Percentiles rank a stretch among this genome's conserved stretches.
Evolutionary conservation across 2,797 vertebrate genomes (phyloP).

Genomic region (Anomalospiza imberbis): DNA sequence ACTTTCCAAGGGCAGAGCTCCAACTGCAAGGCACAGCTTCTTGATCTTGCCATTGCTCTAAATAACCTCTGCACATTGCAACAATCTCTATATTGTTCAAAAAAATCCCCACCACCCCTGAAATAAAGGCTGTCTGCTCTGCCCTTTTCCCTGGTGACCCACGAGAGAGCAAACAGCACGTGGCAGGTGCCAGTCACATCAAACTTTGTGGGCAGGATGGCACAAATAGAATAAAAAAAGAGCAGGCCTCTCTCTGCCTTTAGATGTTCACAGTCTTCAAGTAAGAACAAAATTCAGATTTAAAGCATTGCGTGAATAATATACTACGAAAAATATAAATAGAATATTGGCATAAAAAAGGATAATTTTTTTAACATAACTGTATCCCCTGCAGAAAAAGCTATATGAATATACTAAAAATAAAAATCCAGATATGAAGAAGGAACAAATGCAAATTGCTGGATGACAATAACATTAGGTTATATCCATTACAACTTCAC

Average conservation of each 20-base stretch:
- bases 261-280: not conserved
- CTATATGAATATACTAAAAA: not conserved
- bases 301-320: not conserved
- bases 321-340: not conserved
- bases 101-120: not conserved
- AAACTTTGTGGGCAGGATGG: not conserved
- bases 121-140: not conserved
- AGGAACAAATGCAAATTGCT: not conserved
- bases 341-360: not conserved
- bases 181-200: not conserved
- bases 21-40: not conserved
- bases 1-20: not conserved
- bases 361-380: not conserved
- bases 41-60: not conserved
- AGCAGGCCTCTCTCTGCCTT: not conserved
- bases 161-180: not conserved
- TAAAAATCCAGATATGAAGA: not conserved
- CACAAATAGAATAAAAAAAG: not conserved
- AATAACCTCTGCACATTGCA: not conserved
- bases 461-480: not conserved
- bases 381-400: not conserved
- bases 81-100: not conserved
- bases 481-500: not conserved
- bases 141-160: not conserved
- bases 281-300: not conserved